Evolutionary conservation across 2,797 vertebrate genomes (phyloP).

Genomic region (Cheirogaleus major): DNA sequence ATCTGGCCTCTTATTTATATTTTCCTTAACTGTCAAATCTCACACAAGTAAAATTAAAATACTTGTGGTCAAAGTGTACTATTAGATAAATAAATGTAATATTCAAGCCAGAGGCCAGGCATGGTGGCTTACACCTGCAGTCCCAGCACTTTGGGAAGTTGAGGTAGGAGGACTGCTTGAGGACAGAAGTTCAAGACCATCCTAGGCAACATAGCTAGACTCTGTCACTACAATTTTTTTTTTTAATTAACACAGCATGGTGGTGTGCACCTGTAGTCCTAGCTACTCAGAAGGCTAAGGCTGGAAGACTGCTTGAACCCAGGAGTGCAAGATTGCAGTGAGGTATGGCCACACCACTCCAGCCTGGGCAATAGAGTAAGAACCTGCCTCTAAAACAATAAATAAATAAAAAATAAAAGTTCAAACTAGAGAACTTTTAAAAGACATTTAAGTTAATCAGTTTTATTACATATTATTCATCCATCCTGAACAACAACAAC

Average conservation of each 20-base stretch:
- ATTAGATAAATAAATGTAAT: neutral
- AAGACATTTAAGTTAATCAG: conserved; percentile 10
- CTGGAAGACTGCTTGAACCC: neutral
- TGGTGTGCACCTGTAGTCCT: neutral
- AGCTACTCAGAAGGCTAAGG: neutral
- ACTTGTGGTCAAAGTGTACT: neutral
- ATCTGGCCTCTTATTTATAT: neutral
- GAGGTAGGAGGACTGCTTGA: neutral
- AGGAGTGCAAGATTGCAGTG: neutral
- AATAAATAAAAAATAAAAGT: too few species aligned
- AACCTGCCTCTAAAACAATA: neutral
- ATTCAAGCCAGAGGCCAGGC: neutral
- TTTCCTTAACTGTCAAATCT: neutral
- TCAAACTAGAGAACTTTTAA: too few species aligned
- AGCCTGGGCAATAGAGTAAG: neutral
- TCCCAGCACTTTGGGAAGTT: neutral
- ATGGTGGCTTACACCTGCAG: neutral
- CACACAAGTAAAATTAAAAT: conserved; percentile 27
- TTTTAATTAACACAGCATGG: neutral
- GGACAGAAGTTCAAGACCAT: neutral
- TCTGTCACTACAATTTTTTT: neutral
- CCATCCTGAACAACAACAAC: neutral
- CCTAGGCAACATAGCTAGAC: neutral
- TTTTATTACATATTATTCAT: neutral
- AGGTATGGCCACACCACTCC: neutral